phyloP scores from a whole-genome alignment of 2,888 invertebrate species.

The Tetragonula carbonaria region DNA sequence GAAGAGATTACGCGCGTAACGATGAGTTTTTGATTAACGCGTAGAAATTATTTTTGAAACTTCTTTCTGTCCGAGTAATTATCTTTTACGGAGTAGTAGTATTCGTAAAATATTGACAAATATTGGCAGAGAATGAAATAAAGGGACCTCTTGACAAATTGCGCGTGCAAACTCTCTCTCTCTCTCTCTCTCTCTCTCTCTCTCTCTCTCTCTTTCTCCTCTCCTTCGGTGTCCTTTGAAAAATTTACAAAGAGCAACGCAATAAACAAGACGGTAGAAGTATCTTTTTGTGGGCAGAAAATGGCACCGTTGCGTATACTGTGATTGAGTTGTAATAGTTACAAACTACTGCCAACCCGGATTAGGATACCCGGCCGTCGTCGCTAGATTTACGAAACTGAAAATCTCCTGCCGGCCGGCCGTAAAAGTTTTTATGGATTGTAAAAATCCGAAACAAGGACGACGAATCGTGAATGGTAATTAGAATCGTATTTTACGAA shows the following conservation, averaged over 20 bases:
- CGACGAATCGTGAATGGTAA: neutral
- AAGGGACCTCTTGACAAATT: too few relatives aligned
- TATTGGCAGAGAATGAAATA: too few relatives aligned
- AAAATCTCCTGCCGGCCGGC: neutral
- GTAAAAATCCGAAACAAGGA: constrained; percentile 24
- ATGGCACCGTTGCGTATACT: constrained; percentile 60
- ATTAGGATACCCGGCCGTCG: constrained; percentile 58
- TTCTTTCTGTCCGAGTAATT: too few relatives aligned
- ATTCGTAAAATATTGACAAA: too few relatives aligned
- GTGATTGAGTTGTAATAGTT: constrained; percentile 75
- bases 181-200: too few relatives aligned
- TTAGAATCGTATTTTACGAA: neutral
- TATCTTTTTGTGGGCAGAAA: neutral
- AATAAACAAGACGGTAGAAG: constrained; percentile 38
- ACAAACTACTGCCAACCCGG: constrained; percentile 63
- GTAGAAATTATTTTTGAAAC: too few relatives aligned
- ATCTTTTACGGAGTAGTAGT: too few relatives aligned
- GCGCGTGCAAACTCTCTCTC: too few relatives aligned
- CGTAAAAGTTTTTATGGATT: constrained; percentile 33
- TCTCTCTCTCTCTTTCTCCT: too few relatives aligned
- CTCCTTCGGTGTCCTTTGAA: too few relatives aligned
- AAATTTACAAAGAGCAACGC: neutral
- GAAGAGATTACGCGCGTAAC: too few relatives aligned
- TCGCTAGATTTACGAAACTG: neutral
- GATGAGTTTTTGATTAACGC: too few relatives aligned